Evolutionary conservation across 2,888 invertebrate genomes (phyloP).

Genomic region (Notodonta dromedarius): DNA sequence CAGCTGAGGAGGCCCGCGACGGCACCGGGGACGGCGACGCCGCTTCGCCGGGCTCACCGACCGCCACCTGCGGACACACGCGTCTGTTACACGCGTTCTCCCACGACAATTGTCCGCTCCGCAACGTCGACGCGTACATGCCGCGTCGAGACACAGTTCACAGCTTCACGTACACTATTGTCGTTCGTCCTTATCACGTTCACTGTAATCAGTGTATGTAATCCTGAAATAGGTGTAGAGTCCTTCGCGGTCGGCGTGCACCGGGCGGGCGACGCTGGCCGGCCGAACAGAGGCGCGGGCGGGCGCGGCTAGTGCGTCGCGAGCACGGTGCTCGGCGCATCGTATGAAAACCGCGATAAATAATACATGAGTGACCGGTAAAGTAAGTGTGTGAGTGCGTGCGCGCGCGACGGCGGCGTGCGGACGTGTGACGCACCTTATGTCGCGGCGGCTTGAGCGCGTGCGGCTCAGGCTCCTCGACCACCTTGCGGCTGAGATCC

Average conservation of each 20-base stretch:
- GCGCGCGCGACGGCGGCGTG: conserved; percentile 82
- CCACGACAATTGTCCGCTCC: conserved; percentile 84
- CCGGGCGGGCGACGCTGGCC: conserved; percentile 85
- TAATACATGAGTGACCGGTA: conserved; percentile 83
- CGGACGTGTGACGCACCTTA: conserved; percentile 86
- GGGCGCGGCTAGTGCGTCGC: conserved; percentile 84
- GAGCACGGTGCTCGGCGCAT: conserved; percentile 83
- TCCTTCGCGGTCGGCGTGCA: conserved; percentile 78
- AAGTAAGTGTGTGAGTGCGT: conserved; percentile 80
- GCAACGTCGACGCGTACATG: conserved; percentile 86
- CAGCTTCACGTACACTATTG: conserved; percentile 78
- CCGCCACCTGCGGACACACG: conserved; percentile 85
- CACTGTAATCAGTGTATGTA: conserved; percentile 59
- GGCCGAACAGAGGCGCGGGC: conserved; percentile 84
- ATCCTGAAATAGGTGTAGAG: conserved; percentile 52
- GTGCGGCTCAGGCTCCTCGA: conserved; percentile 85
- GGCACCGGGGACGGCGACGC: conserved; percentile 86
- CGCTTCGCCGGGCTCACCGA: conserved; percentile 85
- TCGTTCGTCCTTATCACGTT: conserved; percentile 65
- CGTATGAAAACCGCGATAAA: conserved; percentile 84
- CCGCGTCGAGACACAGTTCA: conserved; percentile 80
- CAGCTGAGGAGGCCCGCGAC: conserved; percentile 84
- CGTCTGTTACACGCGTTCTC: conserved; percentile 87
- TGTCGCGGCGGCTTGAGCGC: conserved; percentile 86
- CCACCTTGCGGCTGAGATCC: conserved; percentile 90